phyloP scores from a whole-genome alignment of 2,797 vertebrate species.

The Nasua narica region DNA sequence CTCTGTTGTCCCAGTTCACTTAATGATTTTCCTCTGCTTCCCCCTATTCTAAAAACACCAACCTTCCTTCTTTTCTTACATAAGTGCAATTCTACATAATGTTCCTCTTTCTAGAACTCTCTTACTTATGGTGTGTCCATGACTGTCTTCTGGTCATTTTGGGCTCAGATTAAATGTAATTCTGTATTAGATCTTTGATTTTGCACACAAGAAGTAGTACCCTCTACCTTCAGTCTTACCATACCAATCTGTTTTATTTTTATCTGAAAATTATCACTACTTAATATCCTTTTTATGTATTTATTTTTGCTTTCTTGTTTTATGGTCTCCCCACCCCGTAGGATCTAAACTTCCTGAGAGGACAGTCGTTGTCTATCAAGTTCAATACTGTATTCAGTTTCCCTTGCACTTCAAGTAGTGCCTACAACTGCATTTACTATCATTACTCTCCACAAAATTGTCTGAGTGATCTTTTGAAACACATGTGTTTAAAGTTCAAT shows the following conservation, averaged over 20 bases:
- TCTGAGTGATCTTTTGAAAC: not conserved
- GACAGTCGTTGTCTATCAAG: not conserved
- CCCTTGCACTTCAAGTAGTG: not conserved
- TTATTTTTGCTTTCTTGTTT: not conserved
- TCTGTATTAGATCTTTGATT: not conserved
- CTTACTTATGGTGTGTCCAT: not conserved
- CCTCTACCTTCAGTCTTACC: not conserved
- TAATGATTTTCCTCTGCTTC: not conserved
- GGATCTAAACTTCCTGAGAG: not conserved
- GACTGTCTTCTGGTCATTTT: not conserved
- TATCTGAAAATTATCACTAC: not conserved
- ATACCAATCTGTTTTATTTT: not conserved
- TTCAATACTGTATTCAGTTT: not conserved
- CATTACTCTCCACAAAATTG: not conserved
- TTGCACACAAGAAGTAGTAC: not conserved
- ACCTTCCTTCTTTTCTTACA: not conserved
- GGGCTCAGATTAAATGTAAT: not conserved
- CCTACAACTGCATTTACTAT: not conserved
- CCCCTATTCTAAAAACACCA: not conserved
- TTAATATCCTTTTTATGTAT: not conserved
- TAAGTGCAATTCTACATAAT: not conserved
- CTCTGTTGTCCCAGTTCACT: not conserved
- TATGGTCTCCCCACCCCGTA: rapidly evolving
- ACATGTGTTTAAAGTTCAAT: not conserved
- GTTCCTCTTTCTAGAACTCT: not conserved